Conservation (phyloP, 2,113 vertebrate genomes). For the Ornithorhynchus anatinus region DNA sequence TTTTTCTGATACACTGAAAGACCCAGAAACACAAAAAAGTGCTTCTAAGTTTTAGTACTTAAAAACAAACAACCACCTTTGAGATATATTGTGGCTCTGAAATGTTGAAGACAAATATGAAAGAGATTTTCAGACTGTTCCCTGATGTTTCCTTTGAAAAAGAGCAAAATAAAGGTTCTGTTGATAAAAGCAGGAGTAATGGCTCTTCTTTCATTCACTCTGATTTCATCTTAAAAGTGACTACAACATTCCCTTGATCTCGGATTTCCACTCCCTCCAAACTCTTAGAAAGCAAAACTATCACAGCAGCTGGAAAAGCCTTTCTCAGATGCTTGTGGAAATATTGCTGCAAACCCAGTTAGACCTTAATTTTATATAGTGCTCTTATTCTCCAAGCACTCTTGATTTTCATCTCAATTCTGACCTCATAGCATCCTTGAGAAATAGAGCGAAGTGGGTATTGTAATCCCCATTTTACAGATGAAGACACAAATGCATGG, state of each 20-base stretch:
- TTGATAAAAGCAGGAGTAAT: constrained; percentile 54
- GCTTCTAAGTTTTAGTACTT: constrained; percentile 6
- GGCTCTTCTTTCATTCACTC: constrained; percentile 53
- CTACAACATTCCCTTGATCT: constrained; percentile 14
- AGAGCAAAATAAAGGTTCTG: constrained; percentile 37
- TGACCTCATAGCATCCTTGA: too few species aligned
- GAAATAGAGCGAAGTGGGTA: too few species aligned
- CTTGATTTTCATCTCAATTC: too few species aligned
- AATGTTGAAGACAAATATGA: constrained; percentile 41
- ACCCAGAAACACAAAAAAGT: constrained; percentile 27
- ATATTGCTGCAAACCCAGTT: background rate
- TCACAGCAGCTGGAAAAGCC: background rate
- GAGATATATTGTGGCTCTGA: constrained; percentile 18
- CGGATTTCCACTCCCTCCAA: constrained; percentile 36
- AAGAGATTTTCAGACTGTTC: constrained; percentile 40
- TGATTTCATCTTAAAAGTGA: constrained; percentile 59
- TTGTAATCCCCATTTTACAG: too few species aligned
- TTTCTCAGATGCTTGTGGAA: background rate
- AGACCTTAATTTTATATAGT: background rate
- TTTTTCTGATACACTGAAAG: constrained; percentile 27
- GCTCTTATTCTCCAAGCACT: background rate
- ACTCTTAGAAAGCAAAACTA: background rate
- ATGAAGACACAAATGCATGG: too few species aligned
- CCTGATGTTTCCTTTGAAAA: constrained; percentile 37
- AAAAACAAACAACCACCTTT: constrained; percentile 45